Base-by-base conservation (phyloP, 2,113 vertebrate genomes). In the Nannospalax galili region DNA sequence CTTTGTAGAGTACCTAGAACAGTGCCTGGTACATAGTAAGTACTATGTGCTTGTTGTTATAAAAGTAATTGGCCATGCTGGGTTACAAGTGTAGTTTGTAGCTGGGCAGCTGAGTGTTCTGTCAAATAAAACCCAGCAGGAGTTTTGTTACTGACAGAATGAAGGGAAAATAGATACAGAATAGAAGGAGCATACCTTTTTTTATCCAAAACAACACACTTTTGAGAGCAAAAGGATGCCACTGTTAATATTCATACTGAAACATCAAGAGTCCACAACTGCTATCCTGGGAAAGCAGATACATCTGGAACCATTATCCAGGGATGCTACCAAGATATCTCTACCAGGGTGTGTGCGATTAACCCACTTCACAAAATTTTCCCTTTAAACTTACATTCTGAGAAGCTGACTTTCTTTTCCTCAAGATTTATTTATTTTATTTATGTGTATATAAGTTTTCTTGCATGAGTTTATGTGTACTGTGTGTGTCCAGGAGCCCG, bases 341-440 rank as follows among this genome's bases (percentile, higher is more conserved):
- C 12, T 22, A 48, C 10, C 5, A 28, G 6, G 69, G 17, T 2
- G 73, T 14, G 28, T 24, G 2, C 40, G 28, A 42, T 58, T 74
- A 37, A 74, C 24, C 77, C 88, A 70, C 24, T 78, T 91, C 20
- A 58, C 14, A 56, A 17, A 7, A 35, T 69, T 84, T 77, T 75
- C 22, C 56, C 62, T 84, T 77, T 92, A 90, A 94, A 88, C 87
- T 82, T 84, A 60, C 7, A 86, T 62, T 90, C 67, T 77, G 35
- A 79, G 75, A 70, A 80, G 37, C 62, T 45, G n/a, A 48, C 17
- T 92, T 74, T 35, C 84, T 52, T 52, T 52, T 52, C 48, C 11
- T 52, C 48, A 52, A 52, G 48, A 24, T 92, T 84, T 74, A 42
- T 70, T 35, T 19, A 70, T 7, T n/a, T n/a, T 69, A 5, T 72